Conservation (phyloP, 64 coral and sea anemone genomes). For the Montipora sp. region DNA sequence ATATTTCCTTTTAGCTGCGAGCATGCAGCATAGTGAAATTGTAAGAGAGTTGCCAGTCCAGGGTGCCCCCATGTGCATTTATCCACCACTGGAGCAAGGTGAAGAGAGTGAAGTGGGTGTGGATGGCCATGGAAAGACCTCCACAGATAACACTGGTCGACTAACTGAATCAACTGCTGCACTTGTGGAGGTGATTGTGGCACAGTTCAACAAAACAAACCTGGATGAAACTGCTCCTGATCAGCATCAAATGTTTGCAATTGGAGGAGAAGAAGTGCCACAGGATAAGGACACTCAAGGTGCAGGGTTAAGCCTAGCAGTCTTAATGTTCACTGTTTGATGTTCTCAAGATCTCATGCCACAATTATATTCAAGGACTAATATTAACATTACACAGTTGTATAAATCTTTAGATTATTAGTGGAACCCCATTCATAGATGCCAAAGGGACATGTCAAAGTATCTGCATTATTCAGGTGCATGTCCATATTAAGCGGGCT, state of each 20-base stretch:
- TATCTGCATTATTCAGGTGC: no score
- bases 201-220: not conserved
- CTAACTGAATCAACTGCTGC: not conserved
- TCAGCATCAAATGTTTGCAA: not conserved
- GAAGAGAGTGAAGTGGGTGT: not conserved
- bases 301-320: not conserved
- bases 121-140: not conserved
- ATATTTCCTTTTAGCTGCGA: not conserved
- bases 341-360: not conserved
- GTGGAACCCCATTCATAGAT: not conserved
- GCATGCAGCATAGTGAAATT: not conserved
- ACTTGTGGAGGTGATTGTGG: not conserved
- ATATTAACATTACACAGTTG: not conserved
- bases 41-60: not conserved
- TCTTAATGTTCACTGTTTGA: not conserved
- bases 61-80: not conserved
- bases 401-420: not conserved
- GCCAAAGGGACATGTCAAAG: no score
- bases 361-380: not conserved
- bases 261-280: not conserved
- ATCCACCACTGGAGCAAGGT: not conserved
- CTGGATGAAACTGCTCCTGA: not conserved
- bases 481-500: no score
- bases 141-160: not conserved
- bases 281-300: not conserved